Percentiles rank a stretch among this genome's conserved stretches.
Evolutionary conservation across 2,888 invertebrate species (phyloP).

Genomic region (Malthinus seriepunctatus): DNA sequence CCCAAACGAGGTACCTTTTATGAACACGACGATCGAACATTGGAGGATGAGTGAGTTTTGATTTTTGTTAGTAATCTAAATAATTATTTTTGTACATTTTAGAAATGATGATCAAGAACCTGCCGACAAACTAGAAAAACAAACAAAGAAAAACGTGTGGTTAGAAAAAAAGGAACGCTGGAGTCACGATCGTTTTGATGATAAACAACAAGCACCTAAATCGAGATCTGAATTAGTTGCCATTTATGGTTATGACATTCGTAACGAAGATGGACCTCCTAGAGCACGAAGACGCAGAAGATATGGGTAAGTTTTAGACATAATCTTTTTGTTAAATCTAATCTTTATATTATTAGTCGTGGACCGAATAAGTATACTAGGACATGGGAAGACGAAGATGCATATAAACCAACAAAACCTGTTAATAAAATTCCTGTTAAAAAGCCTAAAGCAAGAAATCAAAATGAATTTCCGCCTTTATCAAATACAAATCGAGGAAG

Average conservation of each 20-base stretch:
- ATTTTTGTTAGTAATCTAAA: neutral
- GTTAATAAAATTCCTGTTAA: slow-evolving; percentile 38
- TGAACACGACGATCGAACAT: slow-evolving; percentile 91
- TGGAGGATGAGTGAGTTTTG: slow-evolving; percentile 64
- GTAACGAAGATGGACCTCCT: slow-evolving; percentile 90
- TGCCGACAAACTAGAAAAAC: slow-evolving; percentile 47
- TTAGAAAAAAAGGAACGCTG: slow-evolving; percentile 53
- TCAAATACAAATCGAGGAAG: slow-evolving; percentile 4
- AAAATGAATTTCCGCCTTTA: slow-evolving; percentile 37
- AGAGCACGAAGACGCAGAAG: slow-evolving; percentile 81
- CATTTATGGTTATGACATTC: slow-evolving; percentile 92
- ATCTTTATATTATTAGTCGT: slow-evolving; percentile 59
- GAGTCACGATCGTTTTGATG: slow-evolving; percentile 73
- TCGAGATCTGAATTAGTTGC: slow-evolving; percentile 81
- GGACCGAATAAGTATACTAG: slow-evolving; percentile 91
- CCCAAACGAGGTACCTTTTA: slow-evolving; percentile 96
- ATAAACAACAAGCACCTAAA: slow-evolving; percentile 83
- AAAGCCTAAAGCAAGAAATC: slow-evolving; percentile 42
- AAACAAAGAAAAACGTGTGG: slow-evolving; percentile 53
- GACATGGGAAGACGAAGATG: slow-evolving; percentile 92
- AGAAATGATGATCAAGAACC: slow-evolving; percentile 35
- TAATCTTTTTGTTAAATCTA: neutral
- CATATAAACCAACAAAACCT: slow-evolving; percentile 65
- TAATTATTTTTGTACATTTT: neutral
- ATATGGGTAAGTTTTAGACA: slow-evolving; percentile 70